A percentile compares a stretch with the other conserved stretches of the same genome.
These are phyloP conservation scores for Apamea sordens DNA, from an alignment of 2,888 invertebrate species.

Conservation along the genomic window DNA sequence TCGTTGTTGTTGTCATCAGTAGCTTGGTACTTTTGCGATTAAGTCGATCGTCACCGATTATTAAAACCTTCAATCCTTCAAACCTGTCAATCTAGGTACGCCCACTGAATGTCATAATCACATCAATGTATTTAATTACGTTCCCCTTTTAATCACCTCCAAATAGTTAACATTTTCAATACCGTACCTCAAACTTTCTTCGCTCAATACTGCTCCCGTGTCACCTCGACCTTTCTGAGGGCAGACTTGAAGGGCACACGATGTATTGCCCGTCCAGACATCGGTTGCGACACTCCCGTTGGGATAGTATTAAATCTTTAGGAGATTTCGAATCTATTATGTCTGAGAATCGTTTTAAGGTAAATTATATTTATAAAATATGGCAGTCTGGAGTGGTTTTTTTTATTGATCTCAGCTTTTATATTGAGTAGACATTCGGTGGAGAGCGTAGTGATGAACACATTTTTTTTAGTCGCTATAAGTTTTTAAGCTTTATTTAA, in stretches of 20 bases:
- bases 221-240: conserved; percentile 64
- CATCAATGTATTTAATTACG: not conserved
- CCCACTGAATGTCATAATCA: conserved; percentile 1
- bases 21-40: not conserved
- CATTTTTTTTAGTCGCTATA: not conserved
- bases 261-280: conserved; percentile 46
- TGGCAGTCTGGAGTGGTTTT: not conserved
- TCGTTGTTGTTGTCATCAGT: not conserved
- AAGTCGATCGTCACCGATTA: not conserved
- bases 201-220: conserved; percentile 48
- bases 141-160: conserved; percentile 8
- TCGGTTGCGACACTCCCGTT: conserved; percentile 15
- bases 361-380: conserved; percentile 18
- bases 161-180: conserved; percentile 26
- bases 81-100: not conserved
- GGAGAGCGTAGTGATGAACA: not conserved
- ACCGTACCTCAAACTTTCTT: conserved; percentile 26
- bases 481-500: not conserved
- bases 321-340: conserved; percentile 35
- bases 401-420: not conserved
- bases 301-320: conserved; percentile 43
- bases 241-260: conserved; percentile 49
- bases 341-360: not conserved
- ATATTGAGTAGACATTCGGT: not conserved
- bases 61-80: not conserved